Percentiles rank a stretch among this genome's conserved stretches.
Conservation (phyloP, 2,797 vertebrate genomes). For the Monodelphis domestica region DNA sequence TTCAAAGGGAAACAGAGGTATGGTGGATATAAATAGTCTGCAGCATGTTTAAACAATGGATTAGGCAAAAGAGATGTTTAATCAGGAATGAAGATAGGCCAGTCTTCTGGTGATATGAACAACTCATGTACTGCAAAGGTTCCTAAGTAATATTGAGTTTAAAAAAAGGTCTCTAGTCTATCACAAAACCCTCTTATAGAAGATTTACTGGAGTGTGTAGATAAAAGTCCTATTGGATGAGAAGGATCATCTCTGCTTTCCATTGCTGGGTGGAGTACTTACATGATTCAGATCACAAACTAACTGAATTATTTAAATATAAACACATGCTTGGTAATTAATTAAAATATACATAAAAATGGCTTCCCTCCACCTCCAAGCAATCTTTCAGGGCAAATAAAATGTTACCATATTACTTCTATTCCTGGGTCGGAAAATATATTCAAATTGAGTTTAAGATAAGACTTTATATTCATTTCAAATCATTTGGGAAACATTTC, state of each 20-base stretch:
- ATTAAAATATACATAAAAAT: slow-evolving; percentile 23
- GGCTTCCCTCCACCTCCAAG: slow-evolving; percentile 38
- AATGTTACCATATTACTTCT: slow-evolving; percentile 33
- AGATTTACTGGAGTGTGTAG: neutral
- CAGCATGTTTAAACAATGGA: neutral
- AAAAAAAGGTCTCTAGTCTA: neutral
- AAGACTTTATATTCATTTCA: slow-evolving; percentile 39
- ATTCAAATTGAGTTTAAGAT: slow-evolving; percentile 15
- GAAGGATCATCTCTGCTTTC: neutral
- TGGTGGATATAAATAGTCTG: neutral
- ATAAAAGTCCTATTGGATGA: neutral
- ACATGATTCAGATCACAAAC: neutral
- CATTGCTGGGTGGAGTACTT: neutral
- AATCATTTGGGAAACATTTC: slow-evolving; percentile 5
- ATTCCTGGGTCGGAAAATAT: slow-evolving; percentile 12
- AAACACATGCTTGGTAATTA: neutral
- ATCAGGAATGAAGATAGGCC: neutral
- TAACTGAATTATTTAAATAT: neutral
- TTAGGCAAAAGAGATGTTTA: neutral
- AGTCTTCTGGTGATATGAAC: neutral
- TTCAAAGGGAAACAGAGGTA: neutral
- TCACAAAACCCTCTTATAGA: neutral
- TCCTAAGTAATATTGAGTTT: neutral
- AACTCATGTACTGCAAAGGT: neutral
- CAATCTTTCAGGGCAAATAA: slow-evolving; percentile 18